A percentile compares a stretch with the other conserved stretches of the same genome.
Conservation (phyloP, 2,113 vertebrate genomes). For the Tor tambroides region DNA sequence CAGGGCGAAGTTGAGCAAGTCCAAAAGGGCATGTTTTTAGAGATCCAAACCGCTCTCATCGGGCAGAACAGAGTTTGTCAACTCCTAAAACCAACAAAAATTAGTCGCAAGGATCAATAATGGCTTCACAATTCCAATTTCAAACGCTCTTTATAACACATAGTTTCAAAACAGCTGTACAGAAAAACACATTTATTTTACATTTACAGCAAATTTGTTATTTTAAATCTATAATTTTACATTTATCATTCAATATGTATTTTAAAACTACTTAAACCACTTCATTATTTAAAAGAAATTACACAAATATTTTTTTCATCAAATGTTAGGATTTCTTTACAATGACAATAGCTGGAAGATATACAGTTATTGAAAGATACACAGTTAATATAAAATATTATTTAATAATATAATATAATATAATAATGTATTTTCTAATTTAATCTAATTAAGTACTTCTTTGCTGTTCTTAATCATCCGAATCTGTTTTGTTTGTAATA, state of each 20-base stretch:
- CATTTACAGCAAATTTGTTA: not conserved
- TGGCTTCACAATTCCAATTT: not conserved
- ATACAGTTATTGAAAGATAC: not conserved
- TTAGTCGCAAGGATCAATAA: not conserved
- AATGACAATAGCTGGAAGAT: too few relatives aligned
- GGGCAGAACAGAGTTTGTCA: not conserved
- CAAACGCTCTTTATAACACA: not conserved
- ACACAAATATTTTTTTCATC: not conserved
- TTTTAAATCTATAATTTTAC: not conserved
- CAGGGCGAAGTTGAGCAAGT: slow-evolving; percentile 19
- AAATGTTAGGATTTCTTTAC: not conserved
- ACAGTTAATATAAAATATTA: not conserved
- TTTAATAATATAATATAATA: too few relatives aligned
- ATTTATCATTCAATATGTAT: not conserved
- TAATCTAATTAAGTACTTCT: too few relatives aligned
- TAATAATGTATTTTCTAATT: too few relatives aligned
- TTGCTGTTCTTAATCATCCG: too few relatives aligned
- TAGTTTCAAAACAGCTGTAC: not conserved
- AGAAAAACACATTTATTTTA: not conserved
- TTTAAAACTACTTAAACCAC: not conserved
- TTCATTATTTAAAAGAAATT: not conserved
- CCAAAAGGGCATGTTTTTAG: slow-evolving; percentile 40
- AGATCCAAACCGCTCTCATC: not conserved
- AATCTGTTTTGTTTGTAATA: too few relatives aligned
- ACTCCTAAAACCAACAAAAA: not conserved